A percentile compares a stretch with the other conserved stretches of the same genome.
These are phyloP conservation scores for Callosobruchus maculatus DNA, from an alignment of 2,888 invertebrate genomes.

Conservation along the genomic window DNA sequence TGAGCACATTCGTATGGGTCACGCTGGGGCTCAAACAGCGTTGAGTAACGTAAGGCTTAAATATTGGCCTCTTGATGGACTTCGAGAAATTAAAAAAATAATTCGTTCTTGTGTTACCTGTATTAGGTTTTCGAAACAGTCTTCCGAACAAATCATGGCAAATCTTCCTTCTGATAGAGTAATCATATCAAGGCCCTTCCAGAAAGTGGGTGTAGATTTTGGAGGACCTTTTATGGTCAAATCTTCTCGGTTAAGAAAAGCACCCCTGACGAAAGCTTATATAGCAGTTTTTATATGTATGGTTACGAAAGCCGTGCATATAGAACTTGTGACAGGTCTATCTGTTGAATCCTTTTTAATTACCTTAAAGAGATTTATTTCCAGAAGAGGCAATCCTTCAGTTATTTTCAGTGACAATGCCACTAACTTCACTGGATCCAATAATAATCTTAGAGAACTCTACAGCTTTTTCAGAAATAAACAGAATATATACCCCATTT, in stretches of 20 bases:
- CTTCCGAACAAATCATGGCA: too few species aligned
- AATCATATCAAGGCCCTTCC: neutral
- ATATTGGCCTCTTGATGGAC: too few species aligned
- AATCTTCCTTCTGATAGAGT: neutral
- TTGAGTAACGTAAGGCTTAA: too few species aligned
- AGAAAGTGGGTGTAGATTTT: neutral
- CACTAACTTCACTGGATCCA: neutral
- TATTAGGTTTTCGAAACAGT: too few species aligned
- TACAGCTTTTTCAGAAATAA: neutral
- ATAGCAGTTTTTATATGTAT: slow-evolving; percentile 2
- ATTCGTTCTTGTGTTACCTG: too few species aligned
- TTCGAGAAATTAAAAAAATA: too few species aligned
- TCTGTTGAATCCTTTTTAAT: neutral
- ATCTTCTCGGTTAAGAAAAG: neutral
- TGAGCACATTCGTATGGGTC: too few species aligned
- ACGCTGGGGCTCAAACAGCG: too few species aligned
- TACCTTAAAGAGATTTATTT: slow-evolving; percentile 2
- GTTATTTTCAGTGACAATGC: neutral
- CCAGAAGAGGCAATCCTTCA: slow-evolving; percentile 1
- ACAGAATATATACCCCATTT: neutral
- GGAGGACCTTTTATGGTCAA: neutral
- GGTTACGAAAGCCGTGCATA: slow-evolving; percentile 3
- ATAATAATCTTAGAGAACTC: neutral
- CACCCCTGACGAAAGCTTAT: neutral
- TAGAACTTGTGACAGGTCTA: neutral